Evolutionary conservation across 1,140 invertebrate genomes (phyloP).

Genomic region (Thereuonema tuberculata): DNA sequence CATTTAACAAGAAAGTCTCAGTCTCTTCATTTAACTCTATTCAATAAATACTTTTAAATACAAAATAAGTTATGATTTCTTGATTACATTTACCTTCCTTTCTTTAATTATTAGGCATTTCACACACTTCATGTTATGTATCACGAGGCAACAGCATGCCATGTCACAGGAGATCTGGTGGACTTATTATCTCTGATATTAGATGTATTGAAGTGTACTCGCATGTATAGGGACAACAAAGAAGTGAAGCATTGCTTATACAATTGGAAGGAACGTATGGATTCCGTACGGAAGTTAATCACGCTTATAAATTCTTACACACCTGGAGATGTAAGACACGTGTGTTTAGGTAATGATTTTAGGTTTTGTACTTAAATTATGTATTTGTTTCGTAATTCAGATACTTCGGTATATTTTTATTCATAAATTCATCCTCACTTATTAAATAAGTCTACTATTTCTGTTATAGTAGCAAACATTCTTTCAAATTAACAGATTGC

Average conservation of each 20-base stretch:
- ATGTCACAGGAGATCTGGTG: slow-evolving; percentile 64
- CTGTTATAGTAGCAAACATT: too few relatives aligned
- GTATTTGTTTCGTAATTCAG: slow-evolving; percentile 12
- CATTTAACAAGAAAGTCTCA: too few relatives aligned
- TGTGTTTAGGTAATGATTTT: slow-evolving; percentile 48
- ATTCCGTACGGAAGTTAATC: slow-evolving; percentile 65
- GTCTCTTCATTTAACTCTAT: too few relatives aligned
- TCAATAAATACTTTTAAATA: too few relatives aligned
- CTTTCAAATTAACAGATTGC: too few relatives aligned
- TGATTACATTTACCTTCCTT: too few relatives aligned
- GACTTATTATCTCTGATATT: slow-evolving; percentile 64
- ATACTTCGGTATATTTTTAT: neutral
- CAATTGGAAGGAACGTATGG: slow-evolving; percentile 62
- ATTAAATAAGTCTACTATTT: too few relatives aligned
- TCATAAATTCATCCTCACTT: neutral
- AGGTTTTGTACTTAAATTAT: slow-evolving; percentile 11
- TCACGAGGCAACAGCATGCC: slow-evolving; percentile 80
- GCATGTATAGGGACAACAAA: slow-evolving; percentile 28
- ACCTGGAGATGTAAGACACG: slow-evolving; percentile 63
- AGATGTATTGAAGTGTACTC: slow-evolving; percentile 52
- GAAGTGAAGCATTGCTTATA: slow-evolving; percentile 27
- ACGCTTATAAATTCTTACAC: slow-evolving; percentile 81
- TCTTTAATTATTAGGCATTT: slow-evolving; percentile 52
- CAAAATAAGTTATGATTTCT: too few relatives aligned
- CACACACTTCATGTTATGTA: slow-evolving; percentile 85